Percentiles rank a stretch among this genome's conserved stretches.
These are phyloP conservation scores for Cistogaster globosa DNA, from an alignment of 2,888 invertebrate genomes.

Conservation along the genomic window DNA sequence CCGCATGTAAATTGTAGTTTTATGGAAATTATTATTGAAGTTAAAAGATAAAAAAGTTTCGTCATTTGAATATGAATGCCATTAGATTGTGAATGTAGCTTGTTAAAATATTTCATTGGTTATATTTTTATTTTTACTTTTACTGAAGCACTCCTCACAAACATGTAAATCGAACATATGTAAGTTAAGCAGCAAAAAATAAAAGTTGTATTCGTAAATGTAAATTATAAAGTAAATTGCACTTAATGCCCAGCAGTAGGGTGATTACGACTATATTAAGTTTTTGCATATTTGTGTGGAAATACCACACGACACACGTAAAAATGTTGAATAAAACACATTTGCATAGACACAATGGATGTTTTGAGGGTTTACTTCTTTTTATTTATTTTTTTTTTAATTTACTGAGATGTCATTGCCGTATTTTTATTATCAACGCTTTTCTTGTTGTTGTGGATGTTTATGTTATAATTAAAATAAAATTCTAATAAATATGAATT, in stretches of 20 bases:
- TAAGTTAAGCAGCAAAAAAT: neutral
- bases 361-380: conserved; percentile 7
- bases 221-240: conserved; percentile 52
- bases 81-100: conserved; percentile 58
- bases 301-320: conserved; percentile 21
- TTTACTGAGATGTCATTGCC: conserved; percentile 8
- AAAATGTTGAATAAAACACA: neutral
- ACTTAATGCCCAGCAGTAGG: conserved; percentile 64
- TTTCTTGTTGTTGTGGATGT: conserved; percentile 3
- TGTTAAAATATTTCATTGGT: conserved; percentile 56
- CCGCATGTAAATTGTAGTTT: no score
- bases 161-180: neutral
- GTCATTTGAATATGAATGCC: conserved; percentile 67
- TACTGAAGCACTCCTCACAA: conserved; percentile 48
- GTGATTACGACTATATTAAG: conserved; percentile 69
- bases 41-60: conserved; percentile 33
- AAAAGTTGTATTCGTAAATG: neutral
- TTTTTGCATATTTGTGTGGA: conserved; percentile 64
- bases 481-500: conserved; percentile 69
- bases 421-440: conserved; percentile 17
- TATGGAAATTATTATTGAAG: conserved; percentile 42
- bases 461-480: conserved; percentile 64
- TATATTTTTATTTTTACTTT: conserved; percentile 2
- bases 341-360: neutral
- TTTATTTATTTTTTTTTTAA: neutral